A percentile compares a stretch with the other conserved stretches of the same genome.
phyloP scores from a whole-genome alignment of 2,888 invertebrate genomes.

The Pterostichus madidus region DNA sequence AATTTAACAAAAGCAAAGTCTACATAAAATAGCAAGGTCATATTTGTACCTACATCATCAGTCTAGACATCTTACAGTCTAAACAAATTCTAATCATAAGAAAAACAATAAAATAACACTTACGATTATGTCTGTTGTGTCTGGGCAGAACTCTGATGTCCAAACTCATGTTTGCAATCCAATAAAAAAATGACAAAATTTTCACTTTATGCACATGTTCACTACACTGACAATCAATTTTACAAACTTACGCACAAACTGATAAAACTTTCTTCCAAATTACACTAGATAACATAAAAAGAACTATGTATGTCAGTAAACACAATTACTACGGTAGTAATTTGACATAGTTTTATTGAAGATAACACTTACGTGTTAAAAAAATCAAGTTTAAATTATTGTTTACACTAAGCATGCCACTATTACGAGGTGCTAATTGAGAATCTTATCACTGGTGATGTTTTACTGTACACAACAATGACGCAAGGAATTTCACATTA shows the following conservation, averaged over 20 bases:
- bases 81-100: conserved; percentile 37
- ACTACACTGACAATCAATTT: not conserved
- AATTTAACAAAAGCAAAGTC: conserved; percentile 6
- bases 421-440: conserved; percentile 19
- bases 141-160: conserved; percentile 69
- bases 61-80: conserved; percentile 41
- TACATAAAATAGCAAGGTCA: conserved; percentile 24
- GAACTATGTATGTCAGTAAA: not conserved
- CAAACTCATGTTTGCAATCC: conserved; percentile 66
- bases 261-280: not conserved
- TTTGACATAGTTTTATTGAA: not conserved
- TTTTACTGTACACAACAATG: not conserved
- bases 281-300: not conserved
- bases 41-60: not conserved
- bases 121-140: conserved; percentile 70
- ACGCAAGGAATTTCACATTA: not conserved
- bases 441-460: not conserved
- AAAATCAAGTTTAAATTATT: conserved; percentile 12
- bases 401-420: conserved; percentile 13
- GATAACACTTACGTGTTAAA: conserved; percentile 41
- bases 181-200: not conserved
- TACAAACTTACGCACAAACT: not conserved
- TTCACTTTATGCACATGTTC: conserved; percentile 32
- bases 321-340: conserved; percentile 1
- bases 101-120: conserved; percentile 65